Base-by-base conservation (phyloP, 2,888 invertebrate species). In the Sussaba pulchella region DNA sequence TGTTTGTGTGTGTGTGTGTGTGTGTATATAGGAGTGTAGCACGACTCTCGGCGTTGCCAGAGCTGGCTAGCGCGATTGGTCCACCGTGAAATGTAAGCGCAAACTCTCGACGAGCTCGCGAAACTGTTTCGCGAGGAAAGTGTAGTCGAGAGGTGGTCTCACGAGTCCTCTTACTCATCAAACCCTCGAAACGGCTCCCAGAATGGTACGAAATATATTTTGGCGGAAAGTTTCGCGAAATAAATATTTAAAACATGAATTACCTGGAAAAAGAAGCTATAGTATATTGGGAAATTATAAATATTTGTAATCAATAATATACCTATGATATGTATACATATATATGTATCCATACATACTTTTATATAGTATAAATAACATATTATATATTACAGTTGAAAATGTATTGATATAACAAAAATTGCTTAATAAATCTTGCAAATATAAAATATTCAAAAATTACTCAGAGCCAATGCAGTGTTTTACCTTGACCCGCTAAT, bases 1-100 rank as follows among this genome's bases (percentile, higher is more conserved):
- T 31, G 6, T 31, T 5, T 31, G 6, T 31, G 6, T 31, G 31
- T 31, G 31, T 31, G 31, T 31, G 31, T 31, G 31, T 31, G 31
- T n/a, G n/a, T n/a, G n/a, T n/a, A n/a, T n/a, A n/a, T n/a, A n/a
- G n/a, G n/a, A n/a, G n/a, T n/a, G n/a, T n/a, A n/a, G n/a, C n/a
- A n/a, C n/a, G n/a, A 75, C 72, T 43, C 61, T 41, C 47, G 31
- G 50, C 59, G 47, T 43, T 43, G 59, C 24, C 52, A 17, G 67
- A 47, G 36, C 52, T 61, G 61, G 59, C 59, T 66, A 39, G 50
- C 67, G 54, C 67, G 54, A 31, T 63, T 69, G 54, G 66, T 74
- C 17, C 52, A 61, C 67, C 80, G 67, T 75, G 80, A 80, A 80
- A 80, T 80, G 80, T 80, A 67, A 80, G 75, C 71, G 71, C 70